Evolutionary conservation across 2,113 vertebrate genomes (phyloP), one percentile per base, ranked within the genome.

Genomic region (Castor canadensis): DNA sequence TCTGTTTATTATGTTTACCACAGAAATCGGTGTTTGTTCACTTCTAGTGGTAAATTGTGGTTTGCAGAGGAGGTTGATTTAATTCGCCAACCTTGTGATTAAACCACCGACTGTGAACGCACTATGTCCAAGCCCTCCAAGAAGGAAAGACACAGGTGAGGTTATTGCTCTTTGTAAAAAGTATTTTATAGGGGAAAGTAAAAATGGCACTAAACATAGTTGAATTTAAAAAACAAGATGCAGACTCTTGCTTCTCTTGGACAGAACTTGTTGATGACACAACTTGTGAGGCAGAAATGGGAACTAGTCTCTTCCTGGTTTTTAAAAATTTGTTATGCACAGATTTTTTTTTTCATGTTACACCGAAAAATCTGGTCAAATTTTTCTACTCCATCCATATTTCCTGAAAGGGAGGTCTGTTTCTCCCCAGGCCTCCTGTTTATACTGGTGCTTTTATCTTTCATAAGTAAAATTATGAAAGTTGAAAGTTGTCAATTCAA

Each of bases 11-110:
- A 16, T 80, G 64, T 89, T 95, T 87, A 73, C 73, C 81, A 20
- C 20, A 92, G 66, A 92, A 16, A 54, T 24, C 1, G 30, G 47
- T 66, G 22, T 76, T 77, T 73, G 38, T 80, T 87, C 62, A 75
- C 76, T 62, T 30, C 4, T 3, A 67, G 30, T 72, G 47, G 30
- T 47, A 75, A 83, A 66, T 1, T 30, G 67, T 75, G 91, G 64
- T 95, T 96, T 92, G 87, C 52, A 52, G 76, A 58, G 26, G 28
- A 62, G 43, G 56, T 19, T 40, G n/a, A 43, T 92, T 22, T n/a
- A 64, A 54, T 87, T 87, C 8, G 32, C 10, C 38, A 47, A 30
- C 24, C n/a, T 32, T 35, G 32, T 49, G 40, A 54, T 35, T 17
- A 80, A 24, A 4, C 22, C 38, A 56, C 35, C 3, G 7, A 40